phyloP scores from a whole-genome alignment of 2,888 invertebrate genomes.

The Trissolcus japonicus region DNA sequence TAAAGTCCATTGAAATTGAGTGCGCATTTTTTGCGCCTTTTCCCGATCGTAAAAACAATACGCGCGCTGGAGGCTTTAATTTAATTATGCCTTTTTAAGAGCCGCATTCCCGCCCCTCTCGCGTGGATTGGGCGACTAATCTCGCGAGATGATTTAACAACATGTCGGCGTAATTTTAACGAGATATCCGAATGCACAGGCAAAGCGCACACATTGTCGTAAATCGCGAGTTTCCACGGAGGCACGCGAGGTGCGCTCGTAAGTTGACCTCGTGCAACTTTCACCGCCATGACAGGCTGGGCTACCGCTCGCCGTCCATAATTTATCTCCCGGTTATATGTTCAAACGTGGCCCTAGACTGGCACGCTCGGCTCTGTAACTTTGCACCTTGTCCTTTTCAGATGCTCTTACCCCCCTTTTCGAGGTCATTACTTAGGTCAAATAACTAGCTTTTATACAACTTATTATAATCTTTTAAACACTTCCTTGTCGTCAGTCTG shows the following conservation, averaged over 20 bases:
- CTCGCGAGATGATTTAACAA: neutral
- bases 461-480: no score
- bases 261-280: slow-evolving; percentile 72
- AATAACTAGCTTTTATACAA: neutral
- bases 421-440: slow-evolving; percentile 51
- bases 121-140: neutral
- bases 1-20: slow-evolving; percentile 14
- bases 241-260: slow-evolving; percentile 57
- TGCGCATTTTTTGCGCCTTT: neutral
- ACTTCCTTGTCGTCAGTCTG: no score
- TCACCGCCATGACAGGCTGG: slow-evolving; percentile 64
- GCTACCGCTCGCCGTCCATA: slow-evolving; percentile 63
- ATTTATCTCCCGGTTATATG: slow-evolving; percentile 70
- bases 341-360: slow-evolving; percentile 65
- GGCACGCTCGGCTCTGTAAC: slow-evolving; percentile 69
- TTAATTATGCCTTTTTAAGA: neutral
- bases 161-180: neutral
- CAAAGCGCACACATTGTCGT: slow-evolving; percentile 34
- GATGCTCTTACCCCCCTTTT: slow-evolving; percentile 37
- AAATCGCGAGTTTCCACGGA: slow-evolving; percentile 52
- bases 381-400: slow-evolving; percentile 64
- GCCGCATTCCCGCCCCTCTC: neutral
- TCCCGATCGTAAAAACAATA: no score
- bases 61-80: neutral
- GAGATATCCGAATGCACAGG: neutral